phyloP scores from a whole-genome alignment of 2,797 vertebrate genomes.

The Simalia tracyae region DNA sequence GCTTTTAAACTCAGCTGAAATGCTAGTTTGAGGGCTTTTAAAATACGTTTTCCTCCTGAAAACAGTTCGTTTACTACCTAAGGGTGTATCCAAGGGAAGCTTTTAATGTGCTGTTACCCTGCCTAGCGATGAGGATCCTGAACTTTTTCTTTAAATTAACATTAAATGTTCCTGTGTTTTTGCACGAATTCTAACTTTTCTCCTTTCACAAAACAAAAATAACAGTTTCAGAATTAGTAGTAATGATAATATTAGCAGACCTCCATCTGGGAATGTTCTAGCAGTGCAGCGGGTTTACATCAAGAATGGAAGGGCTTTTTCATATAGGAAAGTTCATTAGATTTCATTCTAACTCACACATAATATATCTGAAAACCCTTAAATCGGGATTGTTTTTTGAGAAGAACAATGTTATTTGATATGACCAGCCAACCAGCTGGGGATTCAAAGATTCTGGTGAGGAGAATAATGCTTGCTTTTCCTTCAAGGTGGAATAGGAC shows the following conservation, averaged over 20 bases:
- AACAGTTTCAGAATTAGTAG: neutral
- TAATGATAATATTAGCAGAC: neutral
- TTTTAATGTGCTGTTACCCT: neutral
- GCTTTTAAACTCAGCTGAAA: neutral
- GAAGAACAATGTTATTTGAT: neutral
- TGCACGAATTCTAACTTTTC: neutral
- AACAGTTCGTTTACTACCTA: neutral
- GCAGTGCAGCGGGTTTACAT: neutral
- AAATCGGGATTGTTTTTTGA: neutral
- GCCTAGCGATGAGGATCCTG: neutral
- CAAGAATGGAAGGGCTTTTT: neutral
- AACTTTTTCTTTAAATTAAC: neutral
- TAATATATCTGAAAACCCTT: neutral
- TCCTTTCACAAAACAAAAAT: neutral
- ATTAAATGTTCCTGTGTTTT: neutral
- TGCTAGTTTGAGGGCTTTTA: neutral
- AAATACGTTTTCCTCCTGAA: neutral
- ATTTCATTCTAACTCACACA: neutral
- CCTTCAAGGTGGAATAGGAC: neutral
- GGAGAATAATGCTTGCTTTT: neutral
- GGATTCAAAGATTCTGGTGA: neutral
- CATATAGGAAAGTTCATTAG: neutral
- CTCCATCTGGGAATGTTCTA: neutral
- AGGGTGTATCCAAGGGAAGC: neutral
- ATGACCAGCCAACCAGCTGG: neutral